Evolutionary conservation across 2,113 vertebrate genomes (phyloP).

Genomic region (Etia nguti): DNA sequence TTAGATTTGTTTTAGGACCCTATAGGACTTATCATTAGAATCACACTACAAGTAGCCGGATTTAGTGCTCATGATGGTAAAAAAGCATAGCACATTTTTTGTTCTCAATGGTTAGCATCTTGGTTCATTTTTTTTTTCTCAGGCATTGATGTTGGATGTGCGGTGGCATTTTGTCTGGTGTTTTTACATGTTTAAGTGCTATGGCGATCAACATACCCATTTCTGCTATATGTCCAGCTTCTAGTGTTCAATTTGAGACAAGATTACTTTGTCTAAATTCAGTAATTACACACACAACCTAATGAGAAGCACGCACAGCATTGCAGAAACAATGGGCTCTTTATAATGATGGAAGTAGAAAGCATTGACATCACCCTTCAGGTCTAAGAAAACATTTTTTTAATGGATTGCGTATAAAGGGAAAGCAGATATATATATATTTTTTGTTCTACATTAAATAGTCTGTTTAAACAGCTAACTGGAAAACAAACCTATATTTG

Average conservation of each 20-base stretch:
- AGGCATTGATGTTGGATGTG: too few relatives aligned
- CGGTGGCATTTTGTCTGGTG: too few relatives aligned
- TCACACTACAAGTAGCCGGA: background rate
- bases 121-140: background rate
- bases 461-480: background rate
- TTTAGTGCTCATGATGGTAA: background rate
- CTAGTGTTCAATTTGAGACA: too few relatives aligned
- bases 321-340: background rate
- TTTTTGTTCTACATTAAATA: background rate
- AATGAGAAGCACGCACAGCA: rapidly evolving
- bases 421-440: rapidly evolving
- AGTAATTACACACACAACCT: background rate
- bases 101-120: background rate
- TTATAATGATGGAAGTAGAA: background rate
- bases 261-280: background rate
- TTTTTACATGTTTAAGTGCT: too few relatives aligned
- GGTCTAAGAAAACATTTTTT: background rate
- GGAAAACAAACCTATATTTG: background rate
- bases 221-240: too few relatives aligned
- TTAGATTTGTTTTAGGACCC: background rate
- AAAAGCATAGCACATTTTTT: background rate
- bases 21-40: background rate
- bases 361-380: background rate
- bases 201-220: too few relatives aligned
- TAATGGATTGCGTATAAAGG: background rate